A percentile compares a stretch with the other conserved stretches of the same genome.
Evolutionary conservation across 2,888 invertebrate genomes (phyloP).

Genomic region (Ennomos erosarius): DNA sequence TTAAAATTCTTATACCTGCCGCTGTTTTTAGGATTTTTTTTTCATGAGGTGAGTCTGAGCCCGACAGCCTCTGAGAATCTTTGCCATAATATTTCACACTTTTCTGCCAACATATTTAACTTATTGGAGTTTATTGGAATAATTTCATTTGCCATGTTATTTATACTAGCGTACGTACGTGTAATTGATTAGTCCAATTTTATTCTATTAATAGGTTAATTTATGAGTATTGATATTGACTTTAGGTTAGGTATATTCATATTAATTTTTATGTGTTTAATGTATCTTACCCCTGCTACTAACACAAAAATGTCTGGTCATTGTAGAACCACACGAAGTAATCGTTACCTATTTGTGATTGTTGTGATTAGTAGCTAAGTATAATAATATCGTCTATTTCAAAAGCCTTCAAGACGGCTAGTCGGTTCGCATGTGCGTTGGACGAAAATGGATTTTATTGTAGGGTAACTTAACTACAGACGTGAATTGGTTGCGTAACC

Average conservation of each 20-base stretch:
- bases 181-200: too few species aligned
- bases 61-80: conserved; percentile 57
- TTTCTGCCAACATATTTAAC: too few species aligned
- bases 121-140: too few species aligned
- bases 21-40: conserved; percentile 40
- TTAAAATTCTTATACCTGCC: conserved; percentile 28
- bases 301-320: conserved; percentile 11
- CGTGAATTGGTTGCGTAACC: conserved; percentile 50
- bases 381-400: conserved; percentile 42
- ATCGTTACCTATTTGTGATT: conserved; percentile 48
- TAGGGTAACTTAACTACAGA: conserved; percentile 25
- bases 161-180: too few species aligned
- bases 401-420: conserved; percentile 83
- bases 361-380: conserved; percentile 82
- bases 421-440: conserved; percentile 60
- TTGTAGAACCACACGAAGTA: conserved; percentile 32
- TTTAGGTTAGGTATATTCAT: too few species aligned
- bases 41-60: conserved; percentile 58
- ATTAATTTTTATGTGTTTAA: too few species aligned
- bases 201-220: too few species aligned
- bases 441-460: conserved; percentile 25
- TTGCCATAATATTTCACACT: conserved; percentile 28
- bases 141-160: too few species aligned
- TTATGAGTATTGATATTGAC: too few species aligned
- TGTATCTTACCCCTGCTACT: too few species aligned